phyloP scores from a whole-genome alignment of 2,888 invertebrate genomes.

The Microplitis manilae region DNA sequence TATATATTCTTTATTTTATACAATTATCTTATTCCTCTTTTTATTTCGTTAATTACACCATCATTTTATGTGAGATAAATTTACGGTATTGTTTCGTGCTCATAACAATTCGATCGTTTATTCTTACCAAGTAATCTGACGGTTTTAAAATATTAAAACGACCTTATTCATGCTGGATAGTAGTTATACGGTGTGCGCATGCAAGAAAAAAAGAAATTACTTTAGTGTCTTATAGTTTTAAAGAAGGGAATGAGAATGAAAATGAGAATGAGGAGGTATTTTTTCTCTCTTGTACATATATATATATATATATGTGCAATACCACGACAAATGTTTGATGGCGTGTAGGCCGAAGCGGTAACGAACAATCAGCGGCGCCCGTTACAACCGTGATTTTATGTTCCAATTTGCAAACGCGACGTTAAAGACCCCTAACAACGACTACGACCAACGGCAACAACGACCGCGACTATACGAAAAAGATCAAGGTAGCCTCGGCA shows the following conservation, averaged over 20 bases:
- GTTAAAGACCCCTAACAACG: constrained; percentile 55
- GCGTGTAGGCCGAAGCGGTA: constrained; percentile 63
- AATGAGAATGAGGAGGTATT: background rate
- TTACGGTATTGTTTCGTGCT: constrained; percentile 18
- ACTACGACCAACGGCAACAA: constrained; percentile 36
- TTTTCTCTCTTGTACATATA: constrained; percentile 12
- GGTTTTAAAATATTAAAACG: constrained; percentile 18
- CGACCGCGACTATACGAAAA: constrained; percentile 29
- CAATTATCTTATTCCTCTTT: background rate
- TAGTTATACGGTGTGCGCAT: constrained; percentile 3
- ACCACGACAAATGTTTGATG: constrained; percentile 35
- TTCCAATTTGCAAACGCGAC: constrained; percentile 69
- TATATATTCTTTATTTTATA: background rate
- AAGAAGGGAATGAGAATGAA: background rate
- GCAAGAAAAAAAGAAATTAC: background rate
- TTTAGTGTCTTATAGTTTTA: background rate
- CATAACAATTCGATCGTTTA: constrained; percentile 18
- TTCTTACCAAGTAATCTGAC: background rate
- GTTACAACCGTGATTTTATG: constrained; percentile 68
- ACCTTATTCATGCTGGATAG: constrained; percentile 24
- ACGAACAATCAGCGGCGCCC: constrained; percentile 68
- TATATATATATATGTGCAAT: constrained; percentile 27
- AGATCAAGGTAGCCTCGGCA: constrained; percentile 34
- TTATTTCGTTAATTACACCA: background rate
- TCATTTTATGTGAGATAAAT: constrained; percentile 10